These are phyloP conservation scores for Oryctes rhinoceros DNA, from an alignment of 1,140 invertebrate species.

Conservation along the genomic window DNA sequence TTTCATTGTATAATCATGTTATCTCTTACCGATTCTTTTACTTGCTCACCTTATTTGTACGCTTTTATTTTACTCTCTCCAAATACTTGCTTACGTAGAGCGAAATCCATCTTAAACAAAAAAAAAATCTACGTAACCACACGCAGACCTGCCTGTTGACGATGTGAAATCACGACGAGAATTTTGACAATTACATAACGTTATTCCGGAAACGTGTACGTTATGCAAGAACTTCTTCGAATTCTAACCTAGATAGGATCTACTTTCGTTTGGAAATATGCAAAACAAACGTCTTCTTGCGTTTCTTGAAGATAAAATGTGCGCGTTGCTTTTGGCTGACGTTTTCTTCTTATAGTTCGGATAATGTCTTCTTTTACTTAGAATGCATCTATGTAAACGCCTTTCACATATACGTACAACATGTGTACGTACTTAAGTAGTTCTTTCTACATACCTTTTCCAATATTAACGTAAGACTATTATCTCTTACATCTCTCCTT, in stretches of 20 bases:
- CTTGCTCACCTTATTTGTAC: background rate
- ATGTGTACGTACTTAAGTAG: too few species aligned
- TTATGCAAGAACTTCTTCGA: background rate
- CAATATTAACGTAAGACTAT: too few species aligned
- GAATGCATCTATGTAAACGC: too few species aligned
- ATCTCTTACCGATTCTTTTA: too few species aligned
- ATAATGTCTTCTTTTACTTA: too few species aligned
- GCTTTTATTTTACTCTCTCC: background rate
- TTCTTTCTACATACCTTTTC: too few species aligned
- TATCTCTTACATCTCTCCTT: too few species aligned
- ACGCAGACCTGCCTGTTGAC: background rate
- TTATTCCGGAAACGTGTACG: constrained; percentile 6
- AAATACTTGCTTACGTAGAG: background rate
- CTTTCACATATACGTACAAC: too few species aligned
- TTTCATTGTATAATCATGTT: too few species aligned
- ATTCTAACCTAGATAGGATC: background rate
- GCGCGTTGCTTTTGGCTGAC: background rate
- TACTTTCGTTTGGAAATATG: constrained; percentile 29
- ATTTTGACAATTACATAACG: constrained; percentile 32
- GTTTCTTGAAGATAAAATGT: background rate
- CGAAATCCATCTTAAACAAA: background rate
- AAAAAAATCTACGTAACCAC: background rate
- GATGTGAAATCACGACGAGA: background rate
- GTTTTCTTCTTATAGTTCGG: background rate
- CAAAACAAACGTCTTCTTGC: constrained; percentile 6